Evolutionary conservation across 2,113 vertebrate species (phyloP).

Genomic region (Hirundichthys speculiger): DNA sequence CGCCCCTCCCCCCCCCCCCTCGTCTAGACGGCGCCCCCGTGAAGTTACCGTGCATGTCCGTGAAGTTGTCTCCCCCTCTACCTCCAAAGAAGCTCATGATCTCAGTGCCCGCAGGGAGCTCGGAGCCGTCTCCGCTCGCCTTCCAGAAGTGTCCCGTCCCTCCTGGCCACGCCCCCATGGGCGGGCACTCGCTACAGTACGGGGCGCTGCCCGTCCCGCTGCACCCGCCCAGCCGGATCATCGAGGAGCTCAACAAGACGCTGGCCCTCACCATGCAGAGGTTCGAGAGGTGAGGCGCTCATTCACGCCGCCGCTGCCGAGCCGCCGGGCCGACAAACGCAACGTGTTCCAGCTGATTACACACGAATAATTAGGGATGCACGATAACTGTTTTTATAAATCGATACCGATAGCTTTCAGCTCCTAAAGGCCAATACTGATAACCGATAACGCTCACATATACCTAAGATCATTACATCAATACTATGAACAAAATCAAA

Average conservation of each 20-base stretch:
- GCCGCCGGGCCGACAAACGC: too few relatives aligned
- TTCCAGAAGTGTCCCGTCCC: slow-evolving; percentile 88
- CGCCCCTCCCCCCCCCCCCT: background rate
- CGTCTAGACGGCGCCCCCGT: slow-evolving; percentile 87
- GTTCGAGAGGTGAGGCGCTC: slow-evolving; percentile 94
- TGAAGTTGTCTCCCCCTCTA: slow-evolving; percentile 95
- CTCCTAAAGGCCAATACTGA: too few relatives aligned
- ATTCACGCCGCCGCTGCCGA: too few relatives aligned
- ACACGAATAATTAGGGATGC: too few relatives aligned
- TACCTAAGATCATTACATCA: too few relatives aligned
- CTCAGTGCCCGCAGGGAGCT: slow-evolving; percentile 88
- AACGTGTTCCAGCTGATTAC: too few relatives aligned
- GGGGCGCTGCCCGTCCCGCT: slow-evolving; percentile 84
- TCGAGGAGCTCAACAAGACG: slow-evolving; percentile 96
- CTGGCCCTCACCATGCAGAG: slow-evolving; percentile 98
- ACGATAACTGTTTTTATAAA: too few relatives aligned
- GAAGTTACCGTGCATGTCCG: slow-evolving; percentile 93
- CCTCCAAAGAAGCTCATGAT: slow-evolving; percentile 99
- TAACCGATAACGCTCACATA: too few relatives aligned
- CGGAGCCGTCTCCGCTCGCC: slow-evolving; percentile 86
- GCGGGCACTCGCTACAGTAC: slow-evolving; percentile 89
- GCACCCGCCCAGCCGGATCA: slow-evolving; percentile 91
- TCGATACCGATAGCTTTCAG: too few relatives aligned
- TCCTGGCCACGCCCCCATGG: slow-evolving; percentile 82
- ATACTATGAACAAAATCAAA: too few relatives aligned